Evolutionary conservation across 2,797 vertebrate genomes (phyloP).

Genomic region (Cirrhinus molitorella): DNA sequence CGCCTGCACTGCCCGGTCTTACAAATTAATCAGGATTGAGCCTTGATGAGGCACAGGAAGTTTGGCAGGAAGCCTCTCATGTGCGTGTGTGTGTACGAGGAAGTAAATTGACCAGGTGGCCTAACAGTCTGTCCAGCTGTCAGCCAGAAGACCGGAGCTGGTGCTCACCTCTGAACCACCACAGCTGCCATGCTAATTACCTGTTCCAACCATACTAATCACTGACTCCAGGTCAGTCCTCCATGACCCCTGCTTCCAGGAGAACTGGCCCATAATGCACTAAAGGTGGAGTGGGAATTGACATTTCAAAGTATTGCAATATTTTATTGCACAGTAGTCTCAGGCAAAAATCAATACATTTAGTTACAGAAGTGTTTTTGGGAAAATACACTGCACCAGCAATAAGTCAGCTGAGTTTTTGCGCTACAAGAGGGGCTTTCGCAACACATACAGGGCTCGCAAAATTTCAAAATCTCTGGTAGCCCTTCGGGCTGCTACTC

Average conservation of each 20-base stretch:
- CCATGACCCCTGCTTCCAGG: slow-evolving; percentile 9
- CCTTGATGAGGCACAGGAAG: slow-evolving; percentile 43
- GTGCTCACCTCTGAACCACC: slow-evolving; percentile 44
- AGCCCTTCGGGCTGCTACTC: no score
- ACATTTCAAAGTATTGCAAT: slow-evolving; percentile 16
- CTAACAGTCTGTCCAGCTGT: slow-evolving; percentile 46
- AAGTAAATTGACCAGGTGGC: slow-evolving; percentile 55
- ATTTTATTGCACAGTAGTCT: neutral
- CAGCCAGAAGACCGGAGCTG: slow-evolving; percentile 28
- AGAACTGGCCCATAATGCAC: neutral
- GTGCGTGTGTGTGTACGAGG: neutral
- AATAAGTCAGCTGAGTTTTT: neutral
- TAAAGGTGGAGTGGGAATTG: neutral
- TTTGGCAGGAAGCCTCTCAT: slow-evolving; percentile 24
- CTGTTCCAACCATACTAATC: slow-evolving; percentile 42
- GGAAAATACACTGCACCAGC: neutral
- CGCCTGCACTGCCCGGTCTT: slow-evolving; percentile 1
- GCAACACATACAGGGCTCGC: no score
- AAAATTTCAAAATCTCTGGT: no score
- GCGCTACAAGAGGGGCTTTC: neutral
- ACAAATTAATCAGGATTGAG: slow-evolving; percentile 38
- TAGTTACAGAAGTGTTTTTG: neutral
- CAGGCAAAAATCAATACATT: neutral
- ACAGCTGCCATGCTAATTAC: slow-evolving; percentile 51
- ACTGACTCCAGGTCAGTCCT: slow-evolving; percentile 44